Conservation (phyloP, 2,888 invertebrate species). For the Sthenelais limicola region DNA sequence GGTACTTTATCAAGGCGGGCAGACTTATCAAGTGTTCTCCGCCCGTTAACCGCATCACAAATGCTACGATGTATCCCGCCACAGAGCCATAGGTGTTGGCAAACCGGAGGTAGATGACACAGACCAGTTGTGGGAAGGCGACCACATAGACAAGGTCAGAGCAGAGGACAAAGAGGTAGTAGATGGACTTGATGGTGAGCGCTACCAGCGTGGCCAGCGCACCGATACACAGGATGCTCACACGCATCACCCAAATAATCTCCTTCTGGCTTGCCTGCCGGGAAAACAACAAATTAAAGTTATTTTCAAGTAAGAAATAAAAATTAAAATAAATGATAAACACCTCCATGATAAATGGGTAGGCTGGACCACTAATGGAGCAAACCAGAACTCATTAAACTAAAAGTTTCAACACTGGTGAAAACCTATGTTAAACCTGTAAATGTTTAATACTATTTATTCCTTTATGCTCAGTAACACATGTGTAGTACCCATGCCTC, state of each 20-base stretch:
- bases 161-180: conserved; percentile 39
- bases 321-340: too few species aligned
- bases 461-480: too few species aligned
- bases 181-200: conserved; percentile 78
- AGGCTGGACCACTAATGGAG: too few species aligned
- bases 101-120: conserved; percentile 37
- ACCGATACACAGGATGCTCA: conserved; percentile 89
- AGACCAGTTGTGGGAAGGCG: conserved; percentile 43
- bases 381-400: too few species aligned
- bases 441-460: too few species aligned
- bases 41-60: conserved; percentile 84
- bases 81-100: conserved; percentile 97
- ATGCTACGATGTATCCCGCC: conserved; percentile 78
- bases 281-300: too few species aligned
- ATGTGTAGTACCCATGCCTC: too few species aligned
- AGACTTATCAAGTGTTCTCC: conserved; percentile 89
- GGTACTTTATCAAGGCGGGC: conserved; percentile 87
- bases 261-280: conserved; percentile 92
- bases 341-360: too few species aligned
- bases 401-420: too few species aligned
- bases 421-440: too few species aligned
- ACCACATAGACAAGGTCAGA: conserved; percentile 45
- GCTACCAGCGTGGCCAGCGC: conserved; percentile 93
- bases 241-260: conserved; percentile 87
- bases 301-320: too few species aligned